Base-by-base conservation (phyloP, 1,140 invertebrate species). In the Brachionus asplanchnoidis region DNA sequence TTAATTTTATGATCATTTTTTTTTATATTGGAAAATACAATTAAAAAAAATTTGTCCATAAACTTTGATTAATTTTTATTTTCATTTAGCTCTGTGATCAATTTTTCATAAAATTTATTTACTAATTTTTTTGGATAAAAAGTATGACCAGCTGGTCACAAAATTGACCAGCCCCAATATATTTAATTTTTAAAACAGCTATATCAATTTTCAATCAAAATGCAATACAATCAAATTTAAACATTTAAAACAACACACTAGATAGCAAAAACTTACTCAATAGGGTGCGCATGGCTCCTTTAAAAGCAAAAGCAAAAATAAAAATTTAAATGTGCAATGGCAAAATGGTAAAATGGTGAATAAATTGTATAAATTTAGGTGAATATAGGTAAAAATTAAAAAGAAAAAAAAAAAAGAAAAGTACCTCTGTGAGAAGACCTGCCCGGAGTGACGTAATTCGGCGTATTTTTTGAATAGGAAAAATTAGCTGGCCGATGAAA, bases 401-500 rank as follows among this genome's bases (percentile, higher is more conserved):
- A 44, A 4, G 3, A 14, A 17, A 17, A 44, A 80, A 56, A 56
- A 56, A 20, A 44, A 80, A 56, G 32, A 56, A 20, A 44, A 28
- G 26, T 82, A 82, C 79, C 79, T 65, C 53, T 42, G n/a, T 68
- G 20, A 82, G 79, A 82, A 23, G 79, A 82, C 65, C 53, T 40
- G 20, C 53, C 17, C 9, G 79, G 79, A 12, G 79, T 82, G 14
- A 82, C 17, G 32, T 42, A 82, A 28, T 82, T 82, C 3, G 79
- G 79, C 14, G 53, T 46, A 82, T 82, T 70, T 44, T 40, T 46
- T 20, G 53, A 60, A 70, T 68, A 68, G 20, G 40, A 70, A 70
- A 46, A 84, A 53, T 84, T 84, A 28, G 42, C 23, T 46, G 82
- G 82, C 7, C 82, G 26, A 44, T 84, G 82, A 84, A 84, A 84